Evolutionary conservation across 92 coral and sea anemone species (phyloP).

Genomic region (Epizoanthus fatuus): DNA sequence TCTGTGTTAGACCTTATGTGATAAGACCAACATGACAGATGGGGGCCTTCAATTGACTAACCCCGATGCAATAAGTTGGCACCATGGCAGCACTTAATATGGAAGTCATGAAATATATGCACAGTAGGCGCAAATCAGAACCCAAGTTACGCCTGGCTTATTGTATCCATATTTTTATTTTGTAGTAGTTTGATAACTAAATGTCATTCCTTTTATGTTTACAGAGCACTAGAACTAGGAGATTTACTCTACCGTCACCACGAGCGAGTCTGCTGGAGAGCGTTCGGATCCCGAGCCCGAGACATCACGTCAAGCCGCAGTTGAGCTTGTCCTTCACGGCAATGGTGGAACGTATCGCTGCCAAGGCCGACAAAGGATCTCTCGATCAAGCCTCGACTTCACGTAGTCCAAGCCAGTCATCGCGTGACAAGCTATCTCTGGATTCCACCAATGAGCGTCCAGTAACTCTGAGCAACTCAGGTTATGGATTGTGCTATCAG

Average conservation of each 20-base stretch:
- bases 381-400: slow-evolving; percentile 26
- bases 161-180: too few species aligned
- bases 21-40: too few species aligned
- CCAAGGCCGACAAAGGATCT: slow-evolving; percentile 24
- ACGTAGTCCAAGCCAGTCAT: background rate
- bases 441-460: background rate
- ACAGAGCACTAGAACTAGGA: background rate
- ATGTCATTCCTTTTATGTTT: background rate
- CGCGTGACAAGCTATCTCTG: background rate
- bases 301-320: slow-evolving; percentile 31
- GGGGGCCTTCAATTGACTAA: too few species aligned
- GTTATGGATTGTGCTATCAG: slow-evolving; percentile 19
- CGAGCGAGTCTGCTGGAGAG: slow-evolving; percentile 1
- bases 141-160: too few species aligned
- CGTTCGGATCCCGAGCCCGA: slow-evolving; percentile 15
- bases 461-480: slow-evolving; percentile 22
- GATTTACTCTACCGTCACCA: slow-evolving; percentile 10
- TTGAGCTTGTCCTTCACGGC: slow-evolving; percentile 39
- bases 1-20: too few species aligned
- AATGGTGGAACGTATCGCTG: slow-evolving; percentile 40
- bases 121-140: too few species aligned
- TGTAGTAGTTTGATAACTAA: background rate
- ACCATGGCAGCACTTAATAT: too few species aligned
- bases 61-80: too few species aligned
- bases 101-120: too few species aligned